Percentiles rank a stretch among this genome's conserved stretches.
Evolutionary conservation across 2,888 invertebrate genomes (phyloP).

Genomic region (Eilema depressum): DNA sequence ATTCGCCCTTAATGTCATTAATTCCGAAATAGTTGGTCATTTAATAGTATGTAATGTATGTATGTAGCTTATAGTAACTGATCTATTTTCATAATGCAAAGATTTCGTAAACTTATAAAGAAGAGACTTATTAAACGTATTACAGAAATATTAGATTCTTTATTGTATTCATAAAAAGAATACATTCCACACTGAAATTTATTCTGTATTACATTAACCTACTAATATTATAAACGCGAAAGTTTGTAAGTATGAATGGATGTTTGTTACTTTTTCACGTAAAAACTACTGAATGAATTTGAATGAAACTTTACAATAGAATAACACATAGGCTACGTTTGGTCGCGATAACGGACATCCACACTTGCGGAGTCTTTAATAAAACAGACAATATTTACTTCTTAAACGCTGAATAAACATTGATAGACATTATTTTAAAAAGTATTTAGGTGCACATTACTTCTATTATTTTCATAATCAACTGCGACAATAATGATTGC

Average conservation of each 20-base stretch:
- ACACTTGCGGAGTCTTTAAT: too few relatives aligned
- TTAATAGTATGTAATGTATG: too few relatives aligned
- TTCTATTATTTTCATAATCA: not conserved
- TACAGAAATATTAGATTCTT: not conserved
- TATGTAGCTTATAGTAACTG: not conserved
- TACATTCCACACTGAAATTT: not conserved
- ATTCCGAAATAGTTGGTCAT: not conserved
- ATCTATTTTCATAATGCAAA: not conserved
- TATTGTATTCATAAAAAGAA: not conserved
- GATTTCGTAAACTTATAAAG: not conserved
- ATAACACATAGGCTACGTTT: too few relatives aligned
- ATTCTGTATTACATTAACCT: not conserved
- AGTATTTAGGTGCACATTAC: too few relatives aligned
- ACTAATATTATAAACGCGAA: too few relatives aligned
- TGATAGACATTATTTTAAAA: not conserved
- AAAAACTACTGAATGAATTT: too few relatives aligned
- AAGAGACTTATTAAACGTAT: not conserved
- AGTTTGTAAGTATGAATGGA: too few relatives aligned
- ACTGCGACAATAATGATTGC: not conserved
- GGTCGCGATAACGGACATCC: too few relatives aligned
- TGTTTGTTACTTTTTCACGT: too few relatives aligned
- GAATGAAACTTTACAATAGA: too few relatives aligned
- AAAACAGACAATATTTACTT: not conserved
- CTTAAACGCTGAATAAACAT: not conserved
- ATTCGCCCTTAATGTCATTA: not conserved